Evolutionary conservation across 1,140 invertebrate genomes (phyloP).

Genomic region (Carposina sasakii): DNA sequence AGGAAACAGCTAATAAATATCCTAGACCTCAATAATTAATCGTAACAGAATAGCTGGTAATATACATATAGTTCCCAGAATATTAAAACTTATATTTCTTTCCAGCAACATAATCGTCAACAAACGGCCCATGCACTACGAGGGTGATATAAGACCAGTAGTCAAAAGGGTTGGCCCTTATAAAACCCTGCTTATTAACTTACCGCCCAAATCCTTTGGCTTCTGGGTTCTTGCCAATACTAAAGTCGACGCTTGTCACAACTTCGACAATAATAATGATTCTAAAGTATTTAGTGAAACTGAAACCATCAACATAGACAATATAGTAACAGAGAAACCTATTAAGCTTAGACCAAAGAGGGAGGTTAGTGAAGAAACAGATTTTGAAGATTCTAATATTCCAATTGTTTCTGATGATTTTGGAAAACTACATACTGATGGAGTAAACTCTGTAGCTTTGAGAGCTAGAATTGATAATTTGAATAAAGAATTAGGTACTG

Average conservation of each 20-base stretch:
- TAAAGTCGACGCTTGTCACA: slow-evolving; percentile 61
- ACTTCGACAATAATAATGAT: slow-evolving; percentile 27
- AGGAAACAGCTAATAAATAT: no score
- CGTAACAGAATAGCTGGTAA: neutral
- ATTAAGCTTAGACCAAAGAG: no score
- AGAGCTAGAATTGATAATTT: slow-evolving; percentile 30
- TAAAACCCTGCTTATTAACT: slow-evolving; percentile 59
- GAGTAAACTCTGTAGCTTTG: no score
- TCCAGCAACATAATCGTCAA: slow-evolving; percentile 73
- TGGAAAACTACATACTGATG: no score
- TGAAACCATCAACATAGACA: no score
- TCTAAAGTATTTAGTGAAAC: neutral
- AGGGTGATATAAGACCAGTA: slow-evolving; percentile 66
- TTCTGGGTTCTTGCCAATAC: slow-evolving; percentile 75
- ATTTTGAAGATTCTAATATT: slow-evolving; percentile 2
- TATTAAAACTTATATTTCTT: slow-evolving; percentile 21
- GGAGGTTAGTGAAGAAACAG: no score
- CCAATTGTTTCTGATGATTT: neutral
- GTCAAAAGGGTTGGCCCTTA: slow-evolving; percentile 57
- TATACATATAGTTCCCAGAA: neutral
- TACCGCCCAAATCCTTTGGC: slow-evolving; percentile 72
- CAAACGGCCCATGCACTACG: slow-evolving; percentile 60
- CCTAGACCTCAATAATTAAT: no score
- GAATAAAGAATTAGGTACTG: slow-evolving; percentile 31
- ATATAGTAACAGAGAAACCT: no score